Evolutionary conservation across 2,888 invertebrate genomes (phyloP).

Genomic region (Chrysolina americana): DNA sequence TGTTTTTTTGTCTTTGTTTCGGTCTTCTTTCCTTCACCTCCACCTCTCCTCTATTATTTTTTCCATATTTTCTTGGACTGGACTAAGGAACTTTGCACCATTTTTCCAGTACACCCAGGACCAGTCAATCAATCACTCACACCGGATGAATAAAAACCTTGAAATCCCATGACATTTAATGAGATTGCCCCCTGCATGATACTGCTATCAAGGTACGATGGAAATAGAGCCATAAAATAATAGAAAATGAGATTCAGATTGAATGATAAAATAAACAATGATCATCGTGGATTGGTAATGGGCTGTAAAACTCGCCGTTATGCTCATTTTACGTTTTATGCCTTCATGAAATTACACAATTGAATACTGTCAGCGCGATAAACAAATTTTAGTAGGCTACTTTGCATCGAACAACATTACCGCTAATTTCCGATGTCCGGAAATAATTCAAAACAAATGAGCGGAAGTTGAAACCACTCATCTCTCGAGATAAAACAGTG

Average conservation of each 20-base stretch:
- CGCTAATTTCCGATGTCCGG: no score
- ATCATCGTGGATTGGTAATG: background rate
- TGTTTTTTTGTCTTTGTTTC: no score
- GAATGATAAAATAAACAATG: constrained; percentile 4
- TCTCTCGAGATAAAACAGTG: no score
- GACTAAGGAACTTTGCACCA: no score
- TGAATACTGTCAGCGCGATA: background rate
- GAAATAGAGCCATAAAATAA: background rate
- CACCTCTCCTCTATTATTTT: no score
- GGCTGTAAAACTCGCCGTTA: background rate
- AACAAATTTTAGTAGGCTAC: background rate
- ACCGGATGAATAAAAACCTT: background rate
- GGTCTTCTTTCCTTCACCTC: no score
- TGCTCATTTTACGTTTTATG: background rate
- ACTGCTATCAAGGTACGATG: background rate
- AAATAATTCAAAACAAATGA: no score
- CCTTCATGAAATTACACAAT: background rate
- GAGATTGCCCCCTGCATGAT: background rate
- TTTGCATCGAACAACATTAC: background rate
- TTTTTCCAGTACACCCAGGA: no score
- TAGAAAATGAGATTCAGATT: constrained; percentile 5
- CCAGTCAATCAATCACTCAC: background rate
- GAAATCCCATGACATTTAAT: background rate
- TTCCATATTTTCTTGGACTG: no score
- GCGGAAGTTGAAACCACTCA: no score